These are phyloP conservation scores for Zosterops japonicus DNA, from an alignment of 2,113 vertebrate genomes.

Conservation along the genomic window DNA sequence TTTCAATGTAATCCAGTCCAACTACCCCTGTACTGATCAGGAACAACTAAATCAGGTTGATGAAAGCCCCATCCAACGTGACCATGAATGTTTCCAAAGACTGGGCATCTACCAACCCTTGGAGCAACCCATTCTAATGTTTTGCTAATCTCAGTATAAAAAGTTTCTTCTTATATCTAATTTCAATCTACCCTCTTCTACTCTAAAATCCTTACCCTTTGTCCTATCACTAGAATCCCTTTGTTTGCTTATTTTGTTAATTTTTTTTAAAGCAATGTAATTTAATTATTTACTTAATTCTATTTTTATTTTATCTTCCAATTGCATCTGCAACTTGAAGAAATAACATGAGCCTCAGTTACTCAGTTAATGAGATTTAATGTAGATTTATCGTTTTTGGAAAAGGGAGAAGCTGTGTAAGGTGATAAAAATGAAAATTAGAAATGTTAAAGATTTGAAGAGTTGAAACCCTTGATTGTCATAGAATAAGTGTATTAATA, in stretches of 20 bases:
- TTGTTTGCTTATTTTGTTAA: neutral
- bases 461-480: too few relatives aligned
- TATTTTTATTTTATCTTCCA: neutral
- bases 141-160: neutral
- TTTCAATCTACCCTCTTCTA: neutral
- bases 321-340: neutral
- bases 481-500: too few relatives aligned
- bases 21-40: neutral
- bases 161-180: neutral
- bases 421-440: neutral
- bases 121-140: accelerated
- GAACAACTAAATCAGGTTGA: neutral
- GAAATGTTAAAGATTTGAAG: too few relatives aligned
- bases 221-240: neutral
- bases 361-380: neutral
- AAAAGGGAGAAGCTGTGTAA: neutral
- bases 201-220: neutral
- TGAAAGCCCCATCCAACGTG: accelerated
- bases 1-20: neutral
- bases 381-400: neutral
- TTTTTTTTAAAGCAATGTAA: neutral
- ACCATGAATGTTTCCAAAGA: neutral
- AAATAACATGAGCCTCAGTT: neutral
- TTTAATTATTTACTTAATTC: neutral
- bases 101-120: accelerated